Base-by-base conservation (phyloP, 2,888 invertebrate species). In the Brachypalpus laphriformis region DNA sequence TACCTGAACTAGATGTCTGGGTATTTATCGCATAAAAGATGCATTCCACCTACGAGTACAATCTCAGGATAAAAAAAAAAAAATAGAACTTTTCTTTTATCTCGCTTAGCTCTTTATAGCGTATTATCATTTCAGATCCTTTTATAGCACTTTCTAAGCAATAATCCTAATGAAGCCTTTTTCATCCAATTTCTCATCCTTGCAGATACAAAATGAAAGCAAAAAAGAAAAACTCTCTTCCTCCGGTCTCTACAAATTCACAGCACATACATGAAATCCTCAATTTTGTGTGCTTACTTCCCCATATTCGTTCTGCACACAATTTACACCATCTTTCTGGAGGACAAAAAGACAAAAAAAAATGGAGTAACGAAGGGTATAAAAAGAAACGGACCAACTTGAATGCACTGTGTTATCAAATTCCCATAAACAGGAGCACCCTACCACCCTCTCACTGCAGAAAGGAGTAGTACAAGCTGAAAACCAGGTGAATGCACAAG, bases 81-180 rank as follows among this genome's bases (percentile, higher is more conserved):
- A 18, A 34, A 11, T 5, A 7, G 20, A 20, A 20, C 20, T 22
- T 40, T 37, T 40, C n/a, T 31, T 18, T 31, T 31, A 7, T 31
- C 34, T 34, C 34, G 11, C 20, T 14, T 25, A 31, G 5, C 91
- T 76, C 90, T 49, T 66, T 61, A 80, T 22, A 37, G 51, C 59
- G 28, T 45, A 80, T 63, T 68, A 75, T 68, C 68, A 66, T 70
- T 54, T 37, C 18, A 57, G 14, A 40, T 57, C 65, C 72, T 71
- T 76, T 59, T 71, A 57, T 57, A 71, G 16, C 47, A 49, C 57
- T 61, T 76, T 70, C 70, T 65, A 76, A 76, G 70, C 65, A 65
- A 70, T 76, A 76, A 76, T 82, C 82, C 70, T 63, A 76, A 76
- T 76, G 76, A 71, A 71, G 65, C 57, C 76, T 72, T 71, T 71